Conservation (phyloP, 2,797 vertebrate species). For the Onychomys arenicola region DNA sequence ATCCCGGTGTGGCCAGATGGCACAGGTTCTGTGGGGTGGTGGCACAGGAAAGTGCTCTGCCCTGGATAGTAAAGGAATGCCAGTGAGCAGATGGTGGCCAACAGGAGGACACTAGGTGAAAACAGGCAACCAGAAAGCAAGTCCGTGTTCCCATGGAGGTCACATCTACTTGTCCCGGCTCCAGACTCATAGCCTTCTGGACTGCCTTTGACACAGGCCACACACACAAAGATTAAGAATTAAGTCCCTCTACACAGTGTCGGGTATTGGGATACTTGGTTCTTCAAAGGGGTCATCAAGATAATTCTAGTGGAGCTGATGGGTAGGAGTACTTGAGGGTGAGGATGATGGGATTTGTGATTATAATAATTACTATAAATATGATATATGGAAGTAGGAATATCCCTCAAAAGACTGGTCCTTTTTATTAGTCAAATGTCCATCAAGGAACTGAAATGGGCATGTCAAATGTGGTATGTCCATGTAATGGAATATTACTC, state of each 20-base stretch:
- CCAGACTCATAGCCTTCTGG: not conserved
- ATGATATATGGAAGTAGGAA: not conserved
- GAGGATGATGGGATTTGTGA: fast-evolving
- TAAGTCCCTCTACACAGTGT: not conserved
- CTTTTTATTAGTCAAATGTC: not conserved
- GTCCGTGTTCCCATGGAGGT: not conserved
- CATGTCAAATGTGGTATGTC: fast-evolving
- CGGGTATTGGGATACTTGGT: not conserved
- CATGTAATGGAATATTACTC: fast-evolving
- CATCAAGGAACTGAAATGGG: fast-evolving
- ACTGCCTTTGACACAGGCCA: fast-evolving
- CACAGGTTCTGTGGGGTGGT: not conserved
- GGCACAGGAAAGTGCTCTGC: not conserved
- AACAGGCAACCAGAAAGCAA: not conserved
- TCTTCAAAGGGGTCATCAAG: not conserved
- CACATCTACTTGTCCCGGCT: not conserved
- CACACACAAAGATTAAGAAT: not conserved
- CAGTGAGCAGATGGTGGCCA: not conserved
- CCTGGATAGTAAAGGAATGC: not conserved
- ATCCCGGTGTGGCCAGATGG: not conserved
- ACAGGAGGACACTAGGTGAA: not conserved
- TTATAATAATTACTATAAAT: not conserved
- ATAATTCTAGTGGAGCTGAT: fast-evolving
- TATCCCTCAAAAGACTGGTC: not conserved
- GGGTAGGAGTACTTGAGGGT: too few species aligned